Conservation (phyloP, 2,888 invertebrate species). For the Pterobdella sp. region DNA sequence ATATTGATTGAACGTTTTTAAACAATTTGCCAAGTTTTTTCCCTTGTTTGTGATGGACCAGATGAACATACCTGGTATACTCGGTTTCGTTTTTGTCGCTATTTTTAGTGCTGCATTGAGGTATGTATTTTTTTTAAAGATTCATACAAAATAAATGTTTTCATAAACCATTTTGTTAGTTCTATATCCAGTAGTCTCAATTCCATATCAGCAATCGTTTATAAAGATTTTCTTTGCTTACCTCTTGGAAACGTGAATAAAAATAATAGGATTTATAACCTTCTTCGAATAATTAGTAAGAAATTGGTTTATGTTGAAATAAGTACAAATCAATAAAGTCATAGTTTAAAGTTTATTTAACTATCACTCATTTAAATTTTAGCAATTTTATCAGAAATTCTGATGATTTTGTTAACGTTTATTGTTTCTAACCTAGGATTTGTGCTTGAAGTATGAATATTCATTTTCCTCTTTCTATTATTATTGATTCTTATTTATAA, state of each 20-base stretch:
- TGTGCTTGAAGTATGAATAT: not conserved
- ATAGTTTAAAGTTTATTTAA: not conserved
- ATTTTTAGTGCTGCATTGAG: not conserved
- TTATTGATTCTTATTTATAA: no score
- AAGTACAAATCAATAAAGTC: not conserved
- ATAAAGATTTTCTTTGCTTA: not conserved
- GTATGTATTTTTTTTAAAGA: no score
- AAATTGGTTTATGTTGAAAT: not conserved
- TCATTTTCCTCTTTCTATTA: no score
- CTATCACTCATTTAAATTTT: not conserved
- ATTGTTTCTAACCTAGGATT: not conserved
- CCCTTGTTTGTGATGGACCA: not conserved
- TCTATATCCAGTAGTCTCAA: not conserved
- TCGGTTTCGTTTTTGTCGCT: not conserved
- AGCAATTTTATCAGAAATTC: not conserved
- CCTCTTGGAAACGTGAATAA: not conserved
- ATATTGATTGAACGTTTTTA: not conserved
- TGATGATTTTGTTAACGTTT: not conserved
- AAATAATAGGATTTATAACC: not conserved
- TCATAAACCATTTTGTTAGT: not conserved
- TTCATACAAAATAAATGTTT: not conserved
- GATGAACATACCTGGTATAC: not conserved
- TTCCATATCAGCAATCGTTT: not conserved
- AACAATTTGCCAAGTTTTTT: not conserved
- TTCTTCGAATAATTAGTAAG: not conserved